Evolutionary conservation across 2,888 invertebrate genomes (phyloP), one percentile per base, ranked within the genome.

Genomic region (Kryphioiulus occultus): DNA sequence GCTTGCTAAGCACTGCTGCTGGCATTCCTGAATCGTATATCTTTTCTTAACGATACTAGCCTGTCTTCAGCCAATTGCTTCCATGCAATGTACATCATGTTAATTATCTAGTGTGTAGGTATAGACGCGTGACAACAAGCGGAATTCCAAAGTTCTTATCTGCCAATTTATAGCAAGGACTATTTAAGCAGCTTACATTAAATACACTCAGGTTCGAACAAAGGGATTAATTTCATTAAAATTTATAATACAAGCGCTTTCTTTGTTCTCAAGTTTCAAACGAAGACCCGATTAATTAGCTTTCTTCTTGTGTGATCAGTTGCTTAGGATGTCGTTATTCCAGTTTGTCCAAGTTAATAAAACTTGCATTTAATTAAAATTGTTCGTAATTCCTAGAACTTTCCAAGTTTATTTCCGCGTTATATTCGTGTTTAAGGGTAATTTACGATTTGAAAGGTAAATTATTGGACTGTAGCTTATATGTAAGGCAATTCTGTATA

Each of bases 111-210:
- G 5, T 59, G 53, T 22, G 19, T 59, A n/a, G 53, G n/a, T n/a
- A 7, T 59, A n/a, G n/a, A 59, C n/a, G n/a, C n/a, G 53, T n/a
- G 53, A 19, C 53, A 59, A 59, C 53, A n/a, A 59, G 53, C 19
- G 53, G 53, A 59, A 59, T 59, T 59, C n/a, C 19, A 59, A 59
- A 59, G 53, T 19, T 59, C n/a, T 59, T 59, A 59, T 59, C 53
- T 59, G 53, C n/a, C 22, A 59, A 59, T 59, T 59, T 59, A 59
- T 59, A 59, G n/a, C 7, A 59, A 19, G 53, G 19, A 59, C 53
- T n/a, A 59, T 59, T 59, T 59, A 59, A 59, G 53, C 53, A 59
- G 53, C 53, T 59, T 59, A 59, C 53, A n/a, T 59, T 59, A 59
- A 59, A n/a, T 59, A 59, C 53, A 59, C 53, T 59, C 53, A n/a